Base-by-base conservation (phyloP, 2,888 invertebrate species). In the Oscheius onirici region DNA sequence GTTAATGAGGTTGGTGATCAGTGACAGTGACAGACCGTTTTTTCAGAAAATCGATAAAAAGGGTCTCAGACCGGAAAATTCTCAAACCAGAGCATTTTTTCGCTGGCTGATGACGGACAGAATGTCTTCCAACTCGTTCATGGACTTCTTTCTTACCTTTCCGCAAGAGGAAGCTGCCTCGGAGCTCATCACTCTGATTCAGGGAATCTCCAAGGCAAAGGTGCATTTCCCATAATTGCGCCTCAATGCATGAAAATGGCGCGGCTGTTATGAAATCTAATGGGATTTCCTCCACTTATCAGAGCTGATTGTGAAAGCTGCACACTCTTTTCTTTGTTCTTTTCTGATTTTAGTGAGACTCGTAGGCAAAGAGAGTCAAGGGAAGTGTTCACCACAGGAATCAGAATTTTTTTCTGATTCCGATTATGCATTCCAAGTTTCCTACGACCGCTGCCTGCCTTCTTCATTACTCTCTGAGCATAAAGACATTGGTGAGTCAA, bases 71-170 rank as follows among this genome's bases (percentile, higher is more conserved):
- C 70, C 72, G 34, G 72, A 70, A 22, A 75, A 71, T 15, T 74
- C 76, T 17, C 34, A 41, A 22, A 71, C 73, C 11, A 63, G 68
- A 17, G 69, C 68, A 3, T 76, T 78, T 44, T 73, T 78, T 41
- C 65, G 71, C 17, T 78, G 76, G 76, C 44, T 71, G 2, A 8
- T 71, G 17, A 17, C 17, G 3, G 77, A 77, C 43, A 63, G 73
- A 26, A 58, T 81, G 58, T 71, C 76, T 34, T 76, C 77, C n/a
- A 77, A 77, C 17, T 73, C 81, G 0, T 81, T 81, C 66, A 72
- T 81, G 24, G 81, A 81, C 61, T 79, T 81, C 49, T 73, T 81
- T 1, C 73, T 81, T 2, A 69, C 73, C 0, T 71, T 69, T 3
- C 77, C 78, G 1, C 54, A 78, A 15, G 70, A 71, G 2, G 72